These are phyloP conservation scores for Bradypus variegatus DNA, from an alignment of 2,797 vertebrate species.

Conservation along the genomic window DNA sequence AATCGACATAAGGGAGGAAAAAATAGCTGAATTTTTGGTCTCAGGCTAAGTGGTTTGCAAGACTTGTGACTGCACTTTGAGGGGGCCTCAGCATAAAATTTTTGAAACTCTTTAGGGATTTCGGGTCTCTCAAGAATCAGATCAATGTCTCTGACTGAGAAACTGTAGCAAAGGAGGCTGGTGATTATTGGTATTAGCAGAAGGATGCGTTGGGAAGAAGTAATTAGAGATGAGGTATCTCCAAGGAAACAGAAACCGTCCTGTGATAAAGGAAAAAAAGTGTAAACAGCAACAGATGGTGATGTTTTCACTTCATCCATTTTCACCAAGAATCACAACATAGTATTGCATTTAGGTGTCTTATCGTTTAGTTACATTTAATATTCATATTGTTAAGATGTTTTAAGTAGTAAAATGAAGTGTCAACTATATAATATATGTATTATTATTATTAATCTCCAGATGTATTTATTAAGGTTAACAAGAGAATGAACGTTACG, in stretches of 20 bases:
- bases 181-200: not conserved
- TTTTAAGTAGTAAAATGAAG: slow-evolving; percentile 15
- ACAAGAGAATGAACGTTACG: slow-evolving; percentile 12
- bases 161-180: not conserved
- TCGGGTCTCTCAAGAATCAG: slow-evolving; percentile 1
- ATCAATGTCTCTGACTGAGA: not conserved
- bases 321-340: not conserved
- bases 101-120: not conserved
- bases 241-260: not conserved
- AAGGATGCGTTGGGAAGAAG: not conserved
- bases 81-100: not conserved
- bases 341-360: not conserved
- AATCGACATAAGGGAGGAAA: not conserved
- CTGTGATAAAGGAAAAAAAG: not conserved
- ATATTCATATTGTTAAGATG: not conserved
- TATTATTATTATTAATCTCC: not conserved
- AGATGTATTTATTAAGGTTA: not conserved
- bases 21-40: not conserved
- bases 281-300: not conserved
- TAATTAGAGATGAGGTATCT: not conserved
- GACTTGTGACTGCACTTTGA: not conserved
- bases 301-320: not conserved
- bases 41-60: not conserved
- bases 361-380: not conserved
- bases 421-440: not conserved